Percentiles rank a stretch among this genome's conserved stretches.
phyloP scores from a whole-genome alignment of 2,113 vertebrate genomes.

The Embiotoca jacksoni region DNA sequence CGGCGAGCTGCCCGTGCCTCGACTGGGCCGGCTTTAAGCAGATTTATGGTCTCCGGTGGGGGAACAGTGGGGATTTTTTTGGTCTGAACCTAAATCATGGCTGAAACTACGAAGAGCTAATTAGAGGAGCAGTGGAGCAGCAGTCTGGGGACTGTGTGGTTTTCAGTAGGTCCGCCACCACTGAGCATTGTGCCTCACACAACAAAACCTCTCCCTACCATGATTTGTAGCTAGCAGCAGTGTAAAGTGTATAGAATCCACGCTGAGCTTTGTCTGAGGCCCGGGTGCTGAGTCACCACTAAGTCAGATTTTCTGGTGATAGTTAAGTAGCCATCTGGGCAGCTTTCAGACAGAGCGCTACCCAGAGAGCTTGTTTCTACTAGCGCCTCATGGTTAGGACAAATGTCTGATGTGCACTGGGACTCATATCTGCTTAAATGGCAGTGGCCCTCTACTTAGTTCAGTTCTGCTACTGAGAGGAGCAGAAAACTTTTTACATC shows the following conservation, averaged over 20 bases:
- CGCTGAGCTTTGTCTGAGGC: constrained; percentile 45
- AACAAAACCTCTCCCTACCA: constrained; percentile 22
- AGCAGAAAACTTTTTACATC: constrained; percentile 21
- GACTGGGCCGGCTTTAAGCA: constrained; percentile 55
- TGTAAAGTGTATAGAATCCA: constrained; percentile 28
- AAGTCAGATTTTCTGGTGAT: constrained; percentile 47
- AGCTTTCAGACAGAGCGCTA: constrained; percentile 48
- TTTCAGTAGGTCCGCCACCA: constrained; percentile 45
- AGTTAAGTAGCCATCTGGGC: constrained; percentile 59
- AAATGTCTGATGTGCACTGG: constrained; percentile 59
- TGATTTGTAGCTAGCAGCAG: constrained; percentile 30
- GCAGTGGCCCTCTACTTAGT: constrained; percentile 28
- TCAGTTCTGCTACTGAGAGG: constrained; percentile 20
- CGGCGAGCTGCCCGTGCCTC: constrained; percentile 33
- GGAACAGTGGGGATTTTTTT: constrained; percentile 42
- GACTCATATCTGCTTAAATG: constrained; percentile 60
- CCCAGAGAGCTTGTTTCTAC: constrained; percentile 35
- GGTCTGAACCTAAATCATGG: constrained; percentile 73
- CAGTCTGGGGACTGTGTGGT: constrained; percentile 49
- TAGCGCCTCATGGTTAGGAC: constrained; percentile 60
- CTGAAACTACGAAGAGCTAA: constrained; percentile 67
- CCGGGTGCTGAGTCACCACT: constrained; percentile 46
- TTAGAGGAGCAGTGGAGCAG: constrained; percentile 68
- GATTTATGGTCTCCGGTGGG: constrained; percentile 74
- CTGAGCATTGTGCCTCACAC: constrained; percentile 32